Evolutionary conservation across 1,140 invertebrate species (phyloP).

Genomic region (Nilaparvata lugens): DNA sequence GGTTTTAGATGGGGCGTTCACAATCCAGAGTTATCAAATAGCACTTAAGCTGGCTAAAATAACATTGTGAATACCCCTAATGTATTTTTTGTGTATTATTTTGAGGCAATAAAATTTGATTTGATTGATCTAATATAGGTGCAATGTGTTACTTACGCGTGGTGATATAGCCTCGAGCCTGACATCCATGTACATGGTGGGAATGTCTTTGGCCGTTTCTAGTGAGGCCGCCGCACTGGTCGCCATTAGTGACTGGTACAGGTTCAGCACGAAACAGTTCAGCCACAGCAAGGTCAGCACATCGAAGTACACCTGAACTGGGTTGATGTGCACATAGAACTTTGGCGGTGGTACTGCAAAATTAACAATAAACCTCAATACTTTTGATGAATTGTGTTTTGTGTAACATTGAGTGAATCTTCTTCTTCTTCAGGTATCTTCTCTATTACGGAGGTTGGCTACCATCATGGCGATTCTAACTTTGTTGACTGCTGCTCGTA

Average conservation of each 20-base stretch:
- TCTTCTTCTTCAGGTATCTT: background rate
- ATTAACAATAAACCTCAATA: constrained; percentile 20
- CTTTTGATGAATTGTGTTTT: too few relatives aligned
- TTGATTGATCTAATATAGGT: too few relatives aligned
- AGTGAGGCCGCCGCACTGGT: constrained; percentile 23
- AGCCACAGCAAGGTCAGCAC: constrained; percentile 81
- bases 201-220: constrained; percentile 29
- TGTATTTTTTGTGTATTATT: too few relatives aligned
- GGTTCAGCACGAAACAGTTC: constrained; percentile 84
- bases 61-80: too few relatives aligned
- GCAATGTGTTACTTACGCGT: constrained; percentile 46
- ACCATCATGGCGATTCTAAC: too few relatives aligned
- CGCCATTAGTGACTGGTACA: constrained; percentile 59
- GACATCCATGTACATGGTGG: constrained; percentile 68
- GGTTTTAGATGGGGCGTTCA: too few relatives aligned
- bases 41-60: too few relatives aligned
- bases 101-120: too few relatives aligned
- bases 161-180: constrained; percentile 86
- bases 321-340: constrained; percentile 83
- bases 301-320: constrained; percentile 77
- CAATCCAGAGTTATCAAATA: too few relatives aligned
- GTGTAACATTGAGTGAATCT: background rate
- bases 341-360: constrained; percentile 81
- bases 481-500: too few relatives aligned
- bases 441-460: too few relatives aligned